Conservation (phyloP, 2,888 invertebrate genomes). For the Toxonevra muliebris region DNA sequence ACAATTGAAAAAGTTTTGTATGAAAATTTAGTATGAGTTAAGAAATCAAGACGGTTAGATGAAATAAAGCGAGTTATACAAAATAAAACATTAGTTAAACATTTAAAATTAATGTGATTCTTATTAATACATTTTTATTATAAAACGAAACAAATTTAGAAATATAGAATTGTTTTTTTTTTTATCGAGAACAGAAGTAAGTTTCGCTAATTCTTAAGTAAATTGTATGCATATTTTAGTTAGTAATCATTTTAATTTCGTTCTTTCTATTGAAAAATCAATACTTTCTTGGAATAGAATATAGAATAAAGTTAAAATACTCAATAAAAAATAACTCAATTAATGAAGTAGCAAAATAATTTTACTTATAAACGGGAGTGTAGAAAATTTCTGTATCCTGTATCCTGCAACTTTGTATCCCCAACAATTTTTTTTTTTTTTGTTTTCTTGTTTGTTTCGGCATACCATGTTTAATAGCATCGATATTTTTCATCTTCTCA, state of each 20-base stretch:
- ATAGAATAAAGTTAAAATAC: conserved; percentile 8
- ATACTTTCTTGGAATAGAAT: neutral
- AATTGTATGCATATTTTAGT: neutral
- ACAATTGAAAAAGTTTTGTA: neutral
- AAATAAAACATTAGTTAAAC: no score
- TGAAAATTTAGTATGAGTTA: conserved; percentile 39
- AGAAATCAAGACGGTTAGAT: conserved; percentile 38
- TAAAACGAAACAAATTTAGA: neutral
- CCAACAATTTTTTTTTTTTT: no score
- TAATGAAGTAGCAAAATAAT: no score
- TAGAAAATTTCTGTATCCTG: conserved; percentile 30
- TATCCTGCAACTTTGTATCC: neutral
- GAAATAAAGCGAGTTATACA: conserved; percentile 13
- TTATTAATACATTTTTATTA: no score
- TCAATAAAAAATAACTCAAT: conserved; percentile 1
- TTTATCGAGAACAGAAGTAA: neutral
- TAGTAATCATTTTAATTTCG: neutral
- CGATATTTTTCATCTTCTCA: conserved; percentile 27
- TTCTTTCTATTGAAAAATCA: neutral
- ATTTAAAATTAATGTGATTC: no score
- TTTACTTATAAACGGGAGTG: neutral
- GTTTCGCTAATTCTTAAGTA: no score
- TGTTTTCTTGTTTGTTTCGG: neutral
- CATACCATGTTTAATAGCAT: conserved; percentile 13
- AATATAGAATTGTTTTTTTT: neutral